Evolutionary conservation across 2,797 vertebrate genomes (phyloP).

Genomic region (Loriculus beryllinus): DNA sequence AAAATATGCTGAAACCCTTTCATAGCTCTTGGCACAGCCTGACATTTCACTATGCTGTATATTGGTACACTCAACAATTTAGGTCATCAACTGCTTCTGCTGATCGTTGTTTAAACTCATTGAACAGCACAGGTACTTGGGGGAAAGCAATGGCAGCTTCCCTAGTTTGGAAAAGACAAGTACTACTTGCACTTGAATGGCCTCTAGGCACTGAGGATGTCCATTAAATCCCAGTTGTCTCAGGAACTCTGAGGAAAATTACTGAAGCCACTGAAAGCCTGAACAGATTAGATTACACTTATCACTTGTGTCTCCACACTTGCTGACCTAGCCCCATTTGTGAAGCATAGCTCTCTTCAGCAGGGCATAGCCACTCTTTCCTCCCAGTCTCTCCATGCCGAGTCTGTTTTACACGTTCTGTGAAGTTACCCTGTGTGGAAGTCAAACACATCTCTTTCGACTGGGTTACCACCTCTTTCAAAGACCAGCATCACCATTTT

Average conservation of each 20-base stretch:
- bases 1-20: not conserved
- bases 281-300: not conserved
- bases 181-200: too few relatives aligned
- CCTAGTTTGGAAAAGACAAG: not conserved
- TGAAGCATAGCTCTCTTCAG: not conserved
- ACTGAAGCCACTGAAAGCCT: not conserved
- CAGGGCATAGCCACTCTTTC: rapidly evolving
- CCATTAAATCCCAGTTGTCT: not conserved
- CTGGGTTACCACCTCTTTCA: not conserved
- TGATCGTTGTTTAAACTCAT: not conserved
- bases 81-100: not conserved
- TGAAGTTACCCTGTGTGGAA: not conserved
- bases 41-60: not conserved
- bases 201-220: not conserved
- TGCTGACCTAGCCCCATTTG: not conserved
- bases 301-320: rapidly evolving
- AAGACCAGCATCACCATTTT: not conserved
- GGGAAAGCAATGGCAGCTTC: not conserved
- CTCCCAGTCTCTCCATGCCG: not conserved
- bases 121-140: not conserved
- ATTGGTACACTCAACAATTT: not conserved
- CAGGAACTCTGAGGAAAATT: not conserved
- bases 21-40: not conserved
- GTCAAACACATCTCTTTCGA: not conserved
- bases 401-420: not conserved